Base-by-base conservation (phyloP, 2,797 vertebrate genomes). In the Cheirogaleus major region DNA sequence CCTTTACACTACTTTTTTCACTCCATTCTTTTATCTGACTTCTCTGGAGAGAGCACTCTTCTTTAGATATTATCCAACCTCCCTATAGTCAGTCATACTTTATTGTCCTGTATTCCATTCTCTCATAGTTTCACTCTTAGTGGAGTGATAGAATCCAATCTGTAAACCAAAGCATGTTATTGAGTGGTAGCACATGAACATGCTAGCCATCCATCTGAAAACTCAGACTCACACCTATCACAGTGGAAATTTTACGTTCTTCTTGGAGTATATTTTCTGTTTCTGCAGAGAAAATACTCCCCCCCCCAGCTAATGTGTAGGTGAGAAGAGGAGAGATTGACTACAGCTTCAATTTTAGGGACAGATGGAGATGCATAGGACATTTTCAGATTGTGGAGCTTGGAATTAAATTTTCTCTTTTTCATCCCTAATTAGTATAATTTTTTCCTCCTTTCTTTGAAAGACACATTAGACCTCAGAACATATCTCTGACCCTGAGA, bases 311-410 rank as follows among this genome's bases (percentile, higher is more conserved):
- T 86, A 59, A 89, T 41, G 12, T 25, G 20, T 15, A 63, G 30
- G 76, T 84, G 76, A 72, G 80, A 93, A 88, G 57, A 95, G 23
- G 22, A 83, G 30, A 92, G 23, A 25, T n/a, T 93, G 45, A 76
- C 35, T 72, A 8, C 78, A 25, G 27, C 32, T 89, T 95, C 45
- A 50, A 75, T 70, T 82, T 80, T 41, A 59, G 25, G 38, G 41
- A 90, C 35, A 81, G 41, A 63, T 45, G 27, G 79, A 84, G 38
- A 87, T 35, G 5, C 22, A 43, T 11, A 57, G 35, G 4, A 30
- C 3, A 38, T 6, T 91, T 84, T 92, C 45, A 89, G 41, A 45
- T 45, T 76, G 25, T 94, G 45, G 45, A 93, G 8, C 7, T 83
- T 92, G 30, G 43, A 94, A 83, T 32, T 30, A 81, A 95, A 18